Conservation (phyloP, 2,888 invertebrate genomes). For the Limnephilus rhombicus region DNA sequence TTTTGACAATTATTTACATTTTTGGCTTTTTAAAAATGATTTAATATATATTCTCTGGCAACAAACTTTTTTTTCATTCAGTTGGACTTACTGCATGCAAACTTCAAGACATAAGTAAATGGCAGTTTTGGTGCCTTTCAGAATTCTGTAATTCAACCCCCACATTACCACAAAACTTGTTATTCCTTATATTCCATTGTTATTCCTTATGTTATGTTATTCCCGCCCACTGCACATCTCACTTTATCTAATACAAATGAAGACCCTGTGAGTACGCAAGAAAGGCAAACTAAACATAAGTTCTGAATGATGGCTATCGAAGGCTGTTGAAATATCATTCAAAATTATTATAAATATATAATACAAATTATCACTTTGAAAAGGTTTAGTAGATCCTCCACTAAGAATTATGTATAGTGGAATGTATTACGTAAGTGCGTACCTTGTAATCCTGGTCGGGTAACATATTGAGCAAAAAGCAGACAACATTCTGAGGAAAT, state of each 20-base stretch:
- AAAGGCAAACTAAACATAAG: not conserved
- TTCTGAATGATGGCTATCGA: not conserved
- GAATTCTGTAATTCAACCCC: too few species aligned
- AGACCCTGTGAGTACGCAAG: not conserved
- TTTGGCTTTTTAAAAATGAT: too few species aligned
- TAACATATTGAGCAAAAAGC: slow-evolving; percentile 94
- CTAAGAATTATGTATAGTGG: not conserved
- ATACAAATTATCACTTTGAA: not conserved
- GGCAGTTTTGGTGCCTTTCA: too few species aligned
- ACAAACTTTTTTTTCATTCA: too few species aligned
- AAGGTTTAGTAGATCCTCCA: not conserved
- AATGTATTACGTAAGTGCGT: slow-evolving; percentile 50
- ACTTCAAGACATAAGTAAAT: too few species aligned
- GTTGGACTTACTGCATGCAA: too few species aligned
- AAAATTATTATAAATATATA: not conserved
- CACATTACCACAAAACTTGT: too few species aligned
- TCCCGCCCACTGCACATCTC: not conserved
- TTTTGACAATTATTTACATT: too few species aligned
- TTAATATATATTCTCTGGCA: too few species aligned
- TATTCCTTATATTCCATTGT: too few species aligned
- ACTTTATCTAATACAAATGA: not conserved
- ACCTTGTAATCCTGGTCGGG: slow-evolving; percentile 97
- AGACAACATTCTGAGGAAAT: slow-evolving; percentile 98
- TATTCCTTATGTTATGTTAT: too few species aligned
- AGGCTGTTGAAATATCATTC: not conserved